A percentile compares a stretch with the other conserved stretches of the same genome.
Conservation (phyloP, 1,140 invertebrate species). For the Aphis gossypii region DNA sequence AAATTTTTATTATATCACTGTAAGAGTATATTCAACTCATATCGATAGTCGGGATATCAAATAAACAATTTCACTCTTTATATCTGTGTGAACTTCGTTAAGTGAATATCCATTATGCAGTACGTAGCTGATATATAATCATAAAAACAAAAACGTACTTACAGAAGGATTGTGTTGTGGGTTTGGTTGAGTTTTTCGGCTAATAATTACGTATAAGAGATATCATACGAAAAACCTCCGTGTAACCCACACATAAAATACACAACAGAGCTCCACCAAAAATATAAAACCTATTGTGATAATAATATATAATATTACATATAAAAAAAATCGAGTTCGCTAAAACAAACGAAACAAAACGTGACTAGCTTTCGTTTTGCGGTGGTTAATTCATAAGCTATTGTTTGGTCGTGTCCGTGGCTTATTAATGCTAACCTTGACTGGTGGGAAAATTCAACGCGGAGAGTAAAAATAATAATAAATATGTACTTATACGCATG, state of each 20-base stretch:
- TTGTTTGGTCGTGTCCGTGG: slow-evolving; percentile 48
- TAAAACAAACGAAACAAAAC: slow-evolving; percentile 49
- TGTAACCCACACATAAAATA: neutral
- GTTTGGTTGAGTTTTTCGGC: neutral
- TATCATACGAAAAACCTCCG: neutral
- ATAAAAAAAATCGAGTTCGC: neutral
- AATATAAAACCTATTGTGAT: slow-evolving; percentile 25
- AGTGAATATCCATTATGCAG: neutral
- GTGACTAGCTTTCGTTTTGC: slow-evolving; percentile 49
- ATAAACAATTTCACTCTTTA: neutral
- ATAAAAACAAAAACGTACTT: neutral
- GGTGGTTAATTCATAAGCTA: slow-evolving; percentile 46
- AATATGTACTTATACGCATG: neutral
- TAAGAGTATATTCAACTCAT: neutral
- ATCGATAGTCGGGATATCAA: neutral
- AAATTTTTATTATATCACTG: neutral
- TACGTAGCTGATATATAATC: neutral
- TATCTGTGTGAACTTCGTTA: neutral
- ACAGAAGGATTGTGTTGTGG: neutral
- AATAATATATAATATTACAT: neutral
- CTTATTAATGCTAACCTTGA: slow-evolving; percentile 38
- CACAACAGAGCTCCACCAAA: neutral
- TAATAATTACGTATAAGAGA: neutral
- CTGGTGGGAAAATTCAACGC: slow-evolving; percentile 34
- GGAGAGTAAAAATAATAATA: slow-evolving; percentile 28